A percentile compares a stretch with the other conserved stretches of the same genome.
Evolutionary conservation across 2,113 vertebrate genomes (phyloP).

Genomic region (Amblyopsis rosae): DNA sequence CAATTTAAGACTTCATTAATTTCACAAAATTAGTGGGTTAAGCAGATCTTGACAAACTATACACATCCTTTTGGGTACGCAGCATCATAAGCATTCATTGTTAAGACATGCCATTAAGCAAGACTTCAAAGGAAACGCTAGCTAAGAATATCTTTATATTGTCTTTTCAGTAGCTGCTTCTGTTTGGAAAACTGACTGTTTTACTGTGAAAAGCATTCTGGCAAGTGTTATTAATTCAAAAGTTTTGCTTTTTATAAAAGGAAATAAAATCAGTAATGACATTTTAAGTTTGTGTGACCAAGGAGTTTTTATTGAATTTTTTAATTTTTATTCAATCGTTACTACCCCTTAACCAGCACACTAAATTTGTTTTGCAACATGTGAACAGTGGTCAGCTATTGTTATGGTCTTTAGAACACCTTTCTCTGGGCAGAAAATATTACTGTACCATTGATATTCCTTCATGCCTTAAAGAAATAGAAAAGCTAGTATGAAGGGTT

Average conservation of each 20-base stretch:
- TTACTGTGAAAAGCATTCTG: constrained; percentile 33
- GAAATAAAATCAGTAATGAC: constrained; percentile 35
- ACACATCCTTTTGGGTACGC: constrained; percentile 4
- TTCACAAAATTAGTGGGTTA: neutral
- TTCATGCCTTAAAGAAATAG: constrained; percentile 39
- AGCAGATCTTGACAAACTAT: constrained; percentile 1
- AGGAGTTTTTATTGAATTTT: constrained; percentile 59
- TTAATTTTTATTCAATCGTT: constrained; percentile 32
- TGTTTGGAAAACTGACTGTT: constrained; percentile 15
- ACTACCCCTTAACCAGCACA: constrained; percentile 15
- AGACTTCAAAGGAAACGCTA: too few relatives aligned
- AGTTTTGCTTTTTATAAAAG: neutral
- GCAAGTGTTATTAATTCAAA: constrained; percentile 13
- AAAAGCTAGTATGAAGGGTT: constrained; percentile 30
- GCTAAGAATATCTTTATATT: neutral
- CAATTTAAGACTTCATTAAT: constrained; percentile 48
- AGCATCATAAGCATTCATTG: neutral
- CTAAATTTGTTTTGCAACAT: constrained; percentile 25
- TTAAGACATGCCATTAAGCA: neutral
- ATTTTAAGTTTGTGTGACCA: constrained; percentile 27
- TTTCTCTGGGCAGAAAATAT: constrained; percentile 27
- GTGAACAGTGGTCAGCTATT: constrained; percentile 13
- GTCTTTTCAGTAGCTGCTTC: neutral
- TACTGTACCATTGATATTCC: constrained; percentile 8
- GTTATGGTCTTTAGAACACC: constrained; percentile 22